Evolutionary conservation across 2,888 invertebrate species (phyloP), one percentile per base, ranked within the genome.

Genomic region (Acrobasis suavella): DNA sequence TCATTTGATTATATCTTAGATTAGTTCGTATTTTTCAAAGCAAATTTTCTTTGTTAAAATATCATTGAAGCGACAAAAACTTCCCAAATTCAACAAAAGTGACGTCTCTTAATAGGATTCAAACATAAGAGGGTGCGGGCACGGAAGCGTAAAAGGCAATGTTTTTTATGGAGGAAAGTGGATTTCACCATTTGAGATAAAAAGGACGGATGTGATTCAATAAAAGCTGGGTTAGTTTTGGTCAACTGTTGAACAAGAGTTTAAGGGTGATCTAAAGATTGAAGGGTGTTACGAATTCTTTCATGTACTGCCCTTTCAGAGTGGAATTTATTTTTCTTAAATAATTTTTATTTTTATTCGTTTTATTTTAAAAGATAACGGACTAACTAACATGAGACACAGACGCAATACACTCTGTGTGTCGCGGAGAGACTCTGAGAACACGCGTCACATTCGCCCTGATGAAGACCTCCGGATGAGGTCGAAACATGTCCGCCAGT

Each of bases 171-270:
- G 37, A 61, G 22, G 46, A 61, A 61, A 61, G 61, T 61, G 54
- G 61, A 60, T 60, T 60, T 60, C 37, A 61, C 54, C 61, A 54
- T 61, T 61, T 61, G 49, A 54, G 61, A 61, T 61, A 61, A 61
- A 61, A 61, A 61, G 61, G 54, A 61, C 49, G 52, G 54, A 61
- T 61, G 61, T 61, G 61, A 61, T 61, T 61, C 61, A 61, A 61
- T 61, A 46, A 46, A 61, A 61, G 37, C 54, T 17, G 14, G 39
- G 60, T 60, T 60, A 39, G 49, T 59, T 37, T 60, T 60, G 50
- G 59, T 60, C 50, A 60, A 60, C 60, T 60, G 60, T 60, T 60
- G 49, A 52, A 61, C 42, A 52, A 17, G 54, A 42, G 16, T 22
- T 60, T 52, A 51, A n/a, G 17, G 37, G 17, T 51, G 51, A n/a